Percentiles rank a stretch among this genome's conserved stretches.
These are phyloP conservation scores for Prosopocoilus inquinatus DNA, from an alignment of 2,888 invertebrate genomes.

Conservation along the genomic window DNA sequence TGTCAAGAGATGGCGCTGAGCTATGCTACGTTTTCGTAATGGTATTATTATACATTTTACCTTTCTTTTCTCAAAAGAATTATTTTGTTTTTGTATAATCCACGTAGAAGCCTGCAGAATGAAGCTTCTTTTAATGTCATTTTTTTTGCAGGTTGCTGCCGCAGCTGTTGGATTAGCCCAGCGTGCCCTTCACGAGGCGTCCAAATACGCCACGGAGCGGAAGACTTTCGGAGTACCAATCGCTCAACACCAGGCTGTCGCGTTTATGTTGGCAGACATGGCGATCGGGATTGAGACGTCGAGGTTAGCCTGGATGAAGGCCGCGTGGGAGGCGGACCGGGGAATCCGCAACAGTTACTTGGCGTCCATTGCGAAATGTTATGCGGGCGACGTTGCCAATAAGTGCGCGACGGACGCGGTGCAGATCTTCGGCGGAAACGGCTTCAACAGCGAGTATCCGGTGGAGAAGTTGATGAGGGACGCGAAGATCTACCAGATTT, in stretches of 20 bases:
- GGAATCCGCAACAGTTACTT: conserved; percentile 76
- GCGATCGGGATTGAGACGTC: conserved; percentile 83
- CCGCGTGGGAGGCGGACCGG: conserved; percentile 89
- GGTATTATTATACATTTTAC: no score
- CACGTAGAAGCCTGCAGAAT: no score
- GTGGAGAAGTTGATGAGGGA: conserved; percentile 98
- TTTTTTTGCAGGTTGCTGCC: conserved; percentile 68
- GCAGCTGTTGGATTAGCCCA: conserved; percentile 88
- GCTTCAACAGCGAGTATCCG: conserved; percentile 95
- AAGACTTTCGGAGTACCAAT: conserved; percentile 89
- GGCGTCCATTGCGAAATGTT: conserved; percentile 92
- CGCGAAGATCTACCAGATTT: conserved; percentile 98
- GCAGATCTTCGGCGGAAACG: conserved; percentile 92
- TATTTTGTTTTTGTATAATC: no score
- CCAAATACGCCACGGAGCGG: conserved; percentile 86
- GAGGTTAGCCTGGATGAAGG: conserved; percentile 78
- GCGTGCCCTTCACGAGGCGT: conserved; percentile 87
- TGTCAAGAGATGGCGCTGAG: no score
- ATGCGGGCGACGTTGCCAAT: conserved; percentile 92
- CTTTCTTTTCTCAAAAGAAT: no score
- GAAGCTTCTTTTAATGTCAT: no score
- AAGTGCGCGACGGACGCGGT: conserved; percentile 51
- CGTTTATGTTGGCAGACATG: conserved; percentile 96
- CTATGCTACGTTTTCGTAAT: no score
- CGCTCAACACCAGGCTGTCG: conserved; percentile 81